Base-by-base conservation (phyloP, 1,140 invertebrate species). In the Macrobrachium rosenbergii region DNA sequence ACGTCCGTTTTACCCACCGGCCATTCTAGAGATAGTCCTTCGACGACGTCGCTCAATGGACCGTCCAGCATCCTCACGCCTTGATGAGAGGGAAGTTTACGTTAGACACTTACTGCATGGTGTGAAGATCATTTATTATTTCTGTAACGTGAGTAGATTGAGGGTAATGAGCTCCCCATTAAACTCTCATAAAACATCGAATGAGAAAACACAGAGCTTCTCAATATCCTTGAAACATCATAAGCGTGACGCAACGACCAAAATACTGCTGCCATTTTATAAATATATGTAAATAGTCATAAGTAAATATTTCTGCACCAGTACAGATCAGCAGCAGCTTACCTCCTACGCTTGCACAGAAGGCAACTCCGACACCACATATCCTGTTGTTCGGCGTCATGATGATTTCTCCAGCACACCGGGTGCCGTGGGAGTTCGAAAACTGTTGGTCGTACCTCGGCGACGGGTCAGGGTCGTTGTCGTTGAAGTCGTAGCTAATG, bases 51-150 rank as follows among this genome's bases (percentile, higher is more conserved):
- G 87, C 96, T 97, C 21, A 98, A 95, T 88, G 95, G 93, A 10
- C 97, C 98, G 92, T 99, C 98, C 86, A 99, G 94, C 93, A 99
- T 95, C 89, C 97, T 95, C 10, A 98, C 95, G 88, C 96, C 95
- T 95, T 69, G 88, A 90, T 58, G 17, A 52, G 78, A 28, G 0
- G 72, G 59, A 23, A 75, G 28, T 37, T 37, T 3, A 37, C 28
- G 3, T 37, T 37, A 37, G 28, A 37, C 1, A 37, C 28, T 37
- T 37, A 37, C 28, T 37, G 28, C n/a, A n/a, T n/a, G n/a, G n/a
- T n/a, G n/a, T n/a, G n/a, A n/a, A n/a, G n/a, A n/a, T n/a, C n/a
- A n/a, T n/a, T 37, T 37, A 37, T 37, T 37, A 37, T 37, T 37
- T 3, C 28, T 37, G 28, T 37, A 37, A 3, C 28, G 3, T 37